Evolutionary conservation across 2,113 vertebrate genomes (phyloP), one percentile per base, ranked within the genome.

Genomic region (Dermatemys mawii): DNA sequence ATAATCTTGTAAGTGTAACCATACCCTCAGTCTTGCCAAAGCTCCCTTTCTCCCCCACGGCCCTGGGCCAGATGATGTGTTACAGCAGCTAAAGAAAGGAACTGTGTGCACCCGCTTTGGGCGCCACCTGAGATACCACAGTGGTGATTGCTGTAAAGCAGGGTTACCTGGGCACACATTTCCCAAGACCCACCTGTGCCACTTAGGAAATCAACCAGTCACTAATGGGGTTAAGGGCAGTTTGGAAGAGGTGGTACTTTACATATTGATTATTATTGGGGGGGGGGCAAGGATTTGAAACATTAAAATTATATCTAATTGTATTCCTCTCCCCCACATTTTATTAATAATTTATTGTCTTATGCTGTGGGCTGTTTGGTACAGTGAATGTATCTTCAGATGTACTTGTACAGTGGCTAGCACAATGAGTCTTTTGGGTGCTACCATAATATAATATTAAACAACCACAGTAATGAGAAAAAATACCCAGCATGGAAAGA

Each of bases 41-140:
- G 41, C 14, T 81, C 78, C 27, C 2, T 0, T 41, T 4, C 11
- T 1, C 0, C 78, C 17, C n/a, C 4, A 2, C 13, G 70, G 17
- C 1, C 49, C 21, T 9, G 5, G 8, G 1, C 0, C 14, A n/a
- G n/a, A 13, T 1, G 9, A n/a, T 51, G 11, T 79, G 29, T 49
- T 22, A n/a, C 78, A 51, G 76, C 48, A 17, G 9, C 48, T 79
- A 11, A 48, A 50, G 27, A 21, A 21, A 21, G 78, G 78, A 35
- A 17, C 32, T 12, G 9, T 19, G 21, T 41, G 21, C 1, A 5
- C 67, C 5, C 38, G 12, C 22, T 24, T 73, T 73, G 21, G 17
- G 38, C 9, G 41, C n/a, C 63, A n/a, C 4, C 38, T 44, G 13
- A 44, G 38, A 27, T 12, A 75, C 41, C 11, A 21, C 70, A 12